Evolutionary conservation across 2,797 vertebrate species (phyloP), one percentile per base, ranked within the genome.

Genomic region (Poecilia velifera): DNA sequence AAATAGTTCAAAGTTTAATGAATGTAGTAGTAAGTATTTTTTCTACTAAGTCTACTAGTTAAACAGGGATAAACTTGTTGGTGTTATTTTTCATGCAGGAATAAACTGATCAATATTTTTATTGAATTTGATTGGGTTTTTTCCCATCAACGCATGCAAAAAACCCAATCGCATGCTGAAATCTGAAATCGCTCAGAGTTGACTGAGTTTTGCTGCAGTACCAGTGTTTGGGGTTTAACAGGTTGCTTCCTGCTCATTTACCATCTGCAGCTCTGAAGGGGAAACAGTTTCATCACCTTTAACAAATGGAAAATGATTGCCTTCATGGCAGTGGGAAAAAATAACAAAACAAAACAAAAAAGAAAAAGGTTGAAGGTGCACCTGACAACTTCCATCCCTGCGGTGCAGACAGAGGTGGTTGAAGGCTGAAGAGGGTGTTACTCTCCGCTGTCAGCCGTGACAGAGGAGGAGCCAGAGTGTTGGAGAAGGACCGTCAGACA

Each of bases 271-370:
- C 83, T 76, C 76, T 45, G 55, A 82, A 79, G 76, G 73, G 51
- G 79, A 90, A 91, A 91, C 79, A 57, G 70, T 96, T 94, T 94
- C 93, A 88, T 95, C 94, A 94, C 81, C 74, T 82, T 9, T 81
- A 90, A 93, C 80, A 87, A 91, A 93, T 82, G 93, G 94, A 94
- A 95, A 95, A 83, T 86, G 53, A 45, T 85, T 72, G 86, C 82
- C 68, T 84, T 71, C 41, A 25, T 83, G 80, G 34, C 84, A 14
- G 81, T 53, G 64, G 49, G 66, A 86, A 51, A 79, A 83, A 34
- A 34, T 34, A 34, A 77, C 14, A 47, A 49, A 13, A 47, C 14
- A 47, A 18, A 49, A 49, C 47, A 49, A 6, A 6, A 49, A 18
- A 49, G 47, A 20, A 51, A 51, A 78, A 88, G 74, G 76, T 76